These are phyloP conservation scores for Hydrolagus colliei DNA, from an alignment of 2,797 vertebrate species.

Conservation along the genomic window DNA sequence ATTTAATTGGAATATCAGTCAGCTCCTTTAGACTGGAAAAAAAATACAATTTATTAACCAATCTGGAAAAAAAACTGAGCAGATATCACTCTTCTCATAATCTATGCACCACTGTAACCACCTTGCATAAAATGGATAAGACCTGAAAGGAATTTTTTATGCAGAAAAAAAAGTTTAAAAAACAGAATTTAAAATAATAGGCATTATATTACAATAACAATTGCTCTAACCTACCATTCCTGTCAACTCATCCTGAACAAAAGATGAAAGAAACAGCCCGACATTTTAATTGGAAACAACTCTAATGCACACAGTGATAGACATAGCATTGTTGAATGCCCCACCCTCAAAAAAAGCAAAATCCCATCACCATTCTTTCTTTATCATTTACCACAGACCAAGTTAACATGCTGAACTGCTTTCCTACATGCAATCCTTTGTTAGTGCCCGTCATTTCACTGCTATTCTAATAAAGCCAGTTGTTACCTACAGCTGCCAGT, in stretches of 20 bases:
- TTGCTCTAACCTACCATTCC: neutral
- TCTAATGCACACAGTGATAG: constrained; percentile 6
- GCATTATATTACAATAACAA: neutral
- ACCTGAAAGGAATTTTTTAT: neutral
- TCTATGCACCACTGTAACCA: neutral
- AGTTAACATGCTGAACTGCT: constrained; percentile 19
- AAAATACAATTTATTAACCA: constrained; percentile 33
- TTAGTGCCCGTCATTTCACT: constrained; percentile 18
- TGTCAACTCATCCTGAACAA: neutral
- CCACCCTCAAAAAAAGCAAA: neutral
- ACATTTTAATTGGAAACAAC: neutral
- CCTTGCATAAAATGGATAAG: neutral
- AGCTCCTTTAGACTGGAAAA: constrained; percentile 80
- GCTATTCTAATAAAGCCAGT: neutral
- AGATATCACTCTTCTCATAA: constrained; percentile 5
- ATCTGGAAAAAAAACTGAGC: neutral
- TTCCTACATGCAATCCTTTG: constrained; percentile 21
- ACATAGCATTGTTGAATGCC: constrained; percentile 5
- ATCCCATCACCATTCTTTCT: too few relatives aligned
- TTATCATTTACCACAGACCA: neutral
- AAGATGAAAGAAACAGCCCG: neutral
- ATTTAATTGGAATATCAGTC: constrained; percentile 85
- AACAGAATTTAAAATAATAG: too few relatives aligned
- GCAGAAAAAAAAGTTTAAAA: neutral
- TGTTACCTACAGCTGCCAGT: constrained; percentile 28